Evolutionary conservation across 92 coral and sea anemone species (phyloP).

Genomic region (Chrysogorgia sp.): DNA sequence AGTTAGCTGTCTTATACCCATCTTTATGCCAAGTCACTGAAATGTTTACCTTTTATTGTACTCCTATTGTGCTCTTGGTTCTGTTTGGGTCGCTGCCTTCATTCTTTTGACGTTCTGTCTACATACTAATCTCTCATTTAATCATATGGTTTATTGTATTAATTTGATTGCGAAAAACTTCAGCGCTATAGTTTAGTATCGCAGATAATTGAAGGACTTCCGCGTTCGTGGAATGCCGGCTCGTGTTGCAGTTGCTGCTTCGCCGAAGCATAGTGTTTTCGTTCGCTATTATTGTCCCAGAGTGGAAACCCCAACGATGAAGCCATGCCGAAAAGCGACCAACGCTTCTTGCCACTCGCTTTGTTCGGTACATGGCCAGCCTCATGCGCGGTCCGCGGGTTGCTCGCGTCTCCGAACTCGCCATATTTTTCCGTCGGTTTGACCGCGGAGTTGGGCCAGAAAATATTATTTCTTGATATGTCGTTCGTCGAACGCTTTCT

Average conservation of each 20-base stretch:
- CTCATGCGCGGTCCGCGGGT: not conserved
- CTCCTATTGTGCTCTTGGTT: too few relatives aligned
- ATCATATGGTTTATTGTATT: not conserved
- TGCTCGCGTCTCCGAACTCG: not conserved
- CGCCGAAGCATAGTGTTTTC: not conserved
- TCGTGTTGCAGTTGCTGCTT: too few relatives aligned
- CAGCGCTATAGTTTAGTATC: constrained; percentile 38
- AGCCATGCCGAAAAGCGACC: constrained; percentile 27
- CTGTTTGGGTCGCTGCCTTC: too few relatives aligned
- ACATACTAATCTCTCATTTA: not conserved
- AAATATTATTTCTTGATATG: not conserved
- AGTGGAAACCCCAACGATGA: constrained; percentile 1
- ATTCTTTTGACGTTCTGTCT: too few relatives aligned
- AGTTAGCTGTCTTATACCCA: too few relatives aligned
- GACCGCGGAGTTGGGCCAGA: not conserved
- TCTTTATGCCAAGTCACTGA: too few relatives aligned
- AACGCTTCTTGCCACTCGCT: constrained; percentile 21
- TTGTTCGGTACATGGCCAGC: not conserved
- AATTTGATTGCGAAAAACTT: not conserved
- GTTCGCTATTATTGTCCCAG: not conserved
- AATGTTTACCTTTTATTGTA: too few relatives aligned
- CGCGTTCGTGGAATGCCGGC: not conserved
- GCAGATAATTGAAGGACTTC: constrained; percentile 10
- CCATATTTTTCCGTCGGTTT: not conserved
- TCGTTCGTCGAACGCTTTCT: constrained; percentile 37